phyloP scores from a whole-genome alignment of 2,888 invertebrate genomes.

The Hypomecis atomaria region DNA sequence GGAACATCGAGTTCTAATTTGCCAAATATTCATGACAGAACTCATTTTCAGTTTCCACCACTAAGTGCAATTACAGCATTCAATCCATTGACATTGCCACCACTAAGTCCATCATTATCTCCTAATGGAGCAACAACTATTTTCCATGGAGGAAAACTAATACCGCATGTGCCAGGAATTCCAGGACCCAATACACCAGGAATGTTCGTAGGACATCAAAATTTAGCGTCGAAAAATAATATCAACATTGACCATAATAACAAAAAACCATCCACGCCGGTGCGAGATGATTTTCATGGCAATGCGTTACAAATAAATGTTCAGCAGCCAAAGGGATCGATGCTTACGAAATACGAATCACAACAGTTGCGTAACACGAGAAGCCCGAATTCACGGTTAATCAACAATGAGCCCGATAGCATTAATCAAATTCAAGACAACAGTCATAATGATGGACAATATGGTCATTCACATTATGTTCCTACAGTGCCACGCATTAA shows the following conservation, averaged over 20 bases:
- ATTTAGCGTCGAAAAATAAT: conserved; percentile 54
- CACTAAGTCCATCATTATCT: conserved; percentile 73
- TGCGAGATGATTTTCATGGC: conserved; percentile 56
- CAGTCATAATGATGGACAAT: conserved; percentile 51
- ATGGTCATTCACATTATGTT: conserved; percentile 54
- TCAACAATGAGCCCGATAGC: conserved; percentile 61
- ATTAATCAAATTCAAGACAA: conserved; percentile 55
- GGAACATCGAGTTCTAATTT: conserved; percentile 83
- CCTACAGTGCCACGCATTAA: conserved; percentile 69
- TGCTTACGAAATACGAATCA: conserved; percentile 60
- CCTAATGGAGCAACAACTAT: conserved; percentile 87
- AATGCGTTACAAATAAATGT: conserved; percentile 48
- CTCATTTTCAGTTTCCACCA: conserved; percentile 87
- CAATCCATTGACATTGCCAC: conserved; percentile 88
- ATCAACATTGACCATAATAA: conserved; percentile 54
- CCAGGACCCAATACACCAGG: conserved; percentile 90
- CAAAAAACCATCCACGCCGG: conserved; percentile 42
- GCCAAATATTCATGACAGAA: conserved; percentile 78
- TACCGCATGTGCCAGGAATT: conserved; percentile 94
- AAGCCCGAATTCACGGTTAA: conserved; percentile 58
- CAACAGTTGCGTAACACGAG: conserved; percentile 56
- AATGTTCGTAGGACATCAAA: conserved; percentile 63
- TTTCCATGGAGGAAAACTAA: conserved; percentile 89
- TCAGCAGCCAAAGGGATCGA: conserved; percentile 51
- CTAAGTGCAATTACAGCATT: conserved; percentile 88